phyloP scores from a whole-genome alignment of 2,888 invertebrate species.

The Mesorhabditis spiculigera region DNA sequence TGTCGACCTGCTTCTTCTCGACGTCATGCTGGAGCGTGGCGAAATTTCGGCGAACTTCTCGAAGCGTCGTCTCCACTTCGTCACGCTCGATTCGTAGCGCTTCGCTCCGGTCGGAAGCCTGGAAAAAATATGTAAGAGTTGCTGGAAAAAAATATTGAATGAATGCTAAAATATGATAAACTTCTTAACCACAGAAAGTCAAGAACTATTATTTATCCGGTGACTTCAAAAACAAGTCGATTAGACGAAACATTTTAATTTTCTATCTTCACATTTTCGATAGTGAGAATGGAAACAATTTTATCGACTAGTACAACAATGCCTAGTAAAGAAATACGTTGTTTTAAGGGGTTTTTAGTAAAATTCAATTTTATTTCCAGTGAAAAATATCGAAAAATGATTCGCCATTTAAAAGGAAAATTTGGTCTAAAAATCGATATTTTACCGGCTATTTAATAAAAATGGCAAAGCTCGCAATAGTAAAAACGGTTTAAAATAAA shows the following conservation, averaged over 20 bases:
- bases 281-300: too few relatives aligned
- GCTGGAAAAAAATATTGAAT: background rate
- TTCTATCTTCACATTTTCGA: too few relatives aligned
- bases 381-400: background rate
- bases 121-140: background rate
- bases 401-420: constrained; percentile 13
- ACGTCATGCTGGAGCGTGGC: constrained; percentile 39
- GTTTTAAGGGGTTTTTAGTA: too few relatives aligned
- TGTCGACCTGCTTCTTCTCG: constrained; percentile 26
- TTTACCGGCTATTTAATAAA: background rate
- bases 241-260: too few relatives aligned
- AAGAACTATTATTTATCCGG: background rate
- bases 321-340: too few relatives aligned
- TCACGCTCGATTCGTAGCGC: constrained; percentile 25
- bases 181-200: background rate
- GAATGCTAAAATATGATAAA: background rate
- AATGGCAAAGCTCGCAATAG: too few relatives aligned
- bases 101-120: background rate
- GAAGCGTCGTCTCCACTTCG: constrained; percentile 26
- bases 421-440: constrained; percentile 8
- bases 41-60: constrained; percentile 39
- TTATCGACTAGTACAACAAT: too few relatives aligned
- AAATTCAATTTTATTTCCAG: background rate
- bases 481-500: too few relatives aligned
- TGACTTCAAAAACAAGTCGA: too few relatives aligned